Conservation (phyloP, 2,888 invertebrate species). For the Furcula furcula region DNA sequence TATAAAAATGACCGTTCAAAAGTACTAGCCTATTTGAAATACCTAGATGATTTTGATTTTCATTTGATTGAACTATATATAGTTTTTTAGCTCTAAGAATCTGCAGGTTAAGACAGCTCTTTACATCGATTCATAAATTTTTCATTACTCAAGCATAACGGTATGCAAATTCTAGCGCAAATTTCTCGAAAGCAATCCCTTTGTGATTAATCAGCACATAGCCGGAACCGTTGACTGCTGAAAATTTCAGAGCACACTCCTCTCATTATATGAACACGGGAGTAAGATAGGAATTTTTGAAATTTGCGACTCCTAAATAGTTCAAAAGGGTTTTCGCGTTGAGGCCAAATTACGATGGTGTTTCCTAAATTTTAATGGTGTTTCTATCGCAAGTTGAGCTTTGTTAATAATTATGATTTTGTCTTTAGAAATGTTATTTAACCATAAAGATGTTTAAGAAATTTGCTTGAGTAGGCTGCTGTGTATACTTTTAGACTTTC, state of each 20-base stretch:
- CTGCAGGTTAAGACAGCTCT: no score
- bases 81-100: no score
- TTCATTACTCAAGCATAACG: slow-evolving; percentile 20
- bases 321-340: slow-evolving; percentile 22
- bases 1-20: no score
- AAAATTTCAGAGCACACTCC: slow-evolving; percentile 30
- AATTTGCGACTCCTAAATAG: slow-evolving; percentile 30
- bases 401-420: not conserved
- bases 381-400: not conserved
- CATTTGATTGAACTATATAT: no score
- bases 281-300: slow-evolving; percentile 31
- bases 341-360: slow-evolving; percentile 22
- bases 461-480: no score
- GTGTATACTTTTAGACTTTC: no score
- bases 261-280: slow-evolving; percentile 24
- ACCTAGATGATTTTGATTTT: no score
- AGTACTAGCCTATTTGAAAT: no score
- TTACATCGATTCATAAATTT: slow-evolving; percentile 17
- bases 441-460: no score
- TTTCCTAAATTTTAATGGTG: slow-evolving; percentile 25
- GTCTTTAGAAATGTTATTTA: not conserved
- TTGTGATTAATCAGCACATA: slow-evolving; percentile 31
- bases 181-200: slow-evolving; percentile 25
- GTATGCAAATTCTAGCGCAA: slow-evolving; percentile 17
- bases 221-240: slow-evolving; percentile 25